Conservation (phyloP, 1,140 invertebrate species). For the Conus betulinus region DNA sequence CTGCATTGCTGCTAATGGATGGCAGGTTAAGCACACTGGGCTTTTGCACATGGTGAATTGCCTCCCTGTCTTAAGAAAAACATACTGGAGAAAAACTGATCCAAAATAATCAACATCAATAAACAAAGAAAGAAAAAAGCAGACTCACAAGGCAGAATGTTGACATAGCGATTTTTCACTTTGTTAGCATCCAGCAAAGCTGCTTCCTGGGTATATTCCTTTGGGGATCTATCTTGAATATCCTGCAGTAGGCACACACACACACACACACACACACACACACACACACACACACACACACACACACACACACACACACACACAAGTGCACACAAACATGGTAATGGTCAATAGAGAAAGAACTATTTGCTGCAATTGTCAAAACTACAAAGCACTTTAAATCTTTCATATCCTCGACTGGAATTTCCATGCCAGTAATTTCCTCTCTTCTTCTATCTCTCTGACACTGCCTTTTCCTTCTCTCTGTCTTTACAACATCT, state of each 20-base stretch:
- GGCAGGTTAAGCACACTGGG: too few species aligned
- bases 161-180: conserved; percentile 98
- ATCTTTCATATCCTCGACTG: too few species aligned
- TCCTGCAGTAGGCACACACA: conserved; percentile 76
- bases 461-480: too few species aligned
- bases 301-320: conserved; percentile 19
- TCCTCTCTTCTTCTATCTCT: too few species aligned
- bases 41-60: too few species aligned
- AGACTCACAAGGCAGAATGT: conserved; percentile 92
- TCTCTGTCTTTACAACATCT: too few species aligned
- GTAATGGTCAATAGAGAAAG: conserved; percentile 27
- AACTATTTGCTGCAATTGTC: too few species aligned
- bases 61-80: too few species aligned
- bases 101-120: conserved; percentile 74
- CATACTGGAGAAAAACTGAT: too few species aligned
- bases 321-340: conserved; percentile 9
- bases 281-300: conserved; percentile 1
- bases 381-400: too few species aligned
- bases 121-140: conserved; percentile 75
- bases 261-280: conserved; percentile 23
- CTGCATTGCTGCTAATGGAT: too few species aligned
- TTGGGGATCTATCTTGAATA: conserved; percentile 92
- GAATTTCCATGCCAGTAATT: too few species aligned
- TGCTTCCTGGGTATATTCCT: conserved; percentile 89
- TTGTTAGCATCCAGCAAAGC: conserved; percentile 96